These are phyloP conservation scores for Hozukius guyotensis DNA, from an alignment of 2,797 vertebrate species.

Conservation along the genomic window DNA sequence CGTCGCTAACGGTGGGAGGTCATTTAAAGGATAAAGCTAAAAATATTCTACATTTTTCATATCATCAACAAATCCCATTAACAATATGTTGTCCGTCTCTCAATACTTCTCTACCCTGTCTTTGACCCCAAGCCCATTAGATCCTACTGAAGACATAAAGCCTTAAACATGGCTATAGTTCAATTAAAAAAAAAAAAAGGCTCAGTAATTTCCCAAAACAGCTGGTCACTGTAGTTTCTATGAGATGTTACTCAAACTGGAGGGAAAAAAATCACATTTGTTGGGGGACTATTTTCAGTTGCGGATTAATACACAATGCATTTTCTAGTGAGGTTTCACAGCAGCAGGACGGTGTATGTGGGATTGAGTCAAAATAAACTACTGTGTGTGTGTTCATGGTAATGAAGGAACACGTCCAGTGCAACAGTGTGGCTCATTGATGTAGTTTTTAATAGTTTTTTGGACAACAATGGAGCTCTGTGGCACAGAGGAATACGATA, in stretches of 20 bases:
- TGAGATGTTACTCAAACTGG: background rate
- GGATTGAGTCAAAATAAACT: background rate
- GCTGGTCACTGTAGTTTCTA: background rate
- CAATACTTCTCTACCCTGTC: background rate
- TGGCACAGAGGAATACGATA: background rate
- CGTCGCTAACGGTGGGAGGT: background rate
- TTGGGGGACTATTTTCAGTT: background rate
- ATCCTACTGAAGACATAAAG: background rate
- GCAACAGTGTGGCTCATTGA: too few relatives aligned
- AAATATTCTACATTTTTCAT: background rate
- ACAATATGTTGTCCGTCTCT: background rate
- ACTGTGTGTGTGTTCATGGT: background rate
- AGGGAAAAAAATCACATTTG: background rate
- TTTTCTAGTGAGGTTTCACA: background rate
- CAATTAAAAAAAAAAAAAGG: background rate
- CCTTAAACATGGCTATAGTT: background rate
- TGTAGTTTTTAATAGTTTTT: background rate
- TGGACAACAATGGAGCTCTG: background rate
- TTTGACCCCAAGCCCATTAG: background rate
- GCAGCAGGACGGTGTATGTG: background rate
- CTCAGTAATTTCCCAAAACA: background rate
- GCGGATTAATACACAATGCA: background rate
- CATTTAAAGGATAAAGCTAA: background rate
- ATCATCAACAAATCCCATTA: background rate
- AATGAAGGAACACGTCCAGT: background rate